A percentile compares a stretch with the other conserved stretches of the same genome.
These are phyloP conservation scores for Epizoanthus stellaris DNA, from an alignment of 92 coral and sea anemone species.

Conservation along the genomic window DNA sequence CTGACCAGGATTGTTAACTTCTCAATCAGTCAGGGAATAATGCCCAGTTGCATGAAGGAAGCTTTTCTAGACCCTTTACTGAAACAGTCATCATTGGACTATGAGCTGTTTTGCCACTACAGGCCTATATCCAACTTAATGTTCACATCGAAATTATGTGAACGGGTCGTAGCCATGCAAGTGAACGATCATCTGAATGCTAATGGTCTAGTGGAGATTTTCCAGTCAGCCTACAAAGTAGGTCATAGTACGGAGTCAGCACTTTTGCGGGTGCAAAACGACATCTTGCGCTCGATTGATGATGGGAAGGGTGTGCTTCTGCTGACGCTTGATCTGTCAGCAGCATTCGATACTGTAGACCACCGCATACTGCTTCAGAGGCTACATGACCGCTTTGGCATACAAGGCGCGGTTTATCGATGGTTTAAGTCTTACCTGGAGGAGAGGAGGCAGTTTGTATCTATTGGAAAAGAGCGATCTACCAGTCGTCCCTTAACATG, in stretches of 20 bases:
- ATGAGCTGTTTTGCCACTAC: conserved; percentile 33
- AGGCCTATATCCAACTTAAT: conserved; percentile 52
- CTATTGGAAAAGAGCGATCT: conserved; percentile 42
- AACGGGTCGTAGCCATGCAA: conserved; percentile 38
- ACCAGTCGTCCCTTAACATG: conserved; percentile 38
- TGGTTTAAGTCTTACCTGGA: conserved; percentile 39
- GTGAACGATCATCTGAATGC: conserved; percentile 21
- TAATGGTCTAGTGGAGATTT: conserved; percentile 23
- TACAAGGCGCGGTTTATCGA: conserved; percentile 34
- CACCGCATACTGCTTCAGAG: conserved; percentile 40
- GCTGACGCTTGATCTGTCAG: too few species aligned
- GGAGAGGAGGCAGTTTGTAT: conserved; percentile 38
- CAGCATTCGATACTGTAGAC: too few species aligned
- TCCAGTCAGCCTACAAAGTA: conserved; percentile 42
- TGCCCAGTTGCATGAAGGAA: conserved; percentile 44
- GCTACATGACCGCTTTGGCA: conserved; percentile 36
- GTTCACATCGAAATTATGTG: conserved; percentile 44
- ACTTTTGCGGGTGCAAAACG: conserved; percentile 38
- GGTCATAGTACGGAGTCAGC: conserved; percentile 54
- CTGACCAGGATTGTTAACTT: conserved; percentile 45
- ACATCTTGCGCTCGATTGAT: conserved; percentile 43
- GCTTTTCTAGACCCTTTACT: conserved; percentile 37
- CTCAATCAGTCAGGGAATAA: conserved; percentile 29
- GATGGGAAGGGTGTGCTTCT: conserved; percentile 45
- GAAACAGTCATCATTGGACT: conserved; percentile 48